Base-by-base conservation (phyloP, 1,140 invertebrate genomes). In the Planococcus citri region DNA sequence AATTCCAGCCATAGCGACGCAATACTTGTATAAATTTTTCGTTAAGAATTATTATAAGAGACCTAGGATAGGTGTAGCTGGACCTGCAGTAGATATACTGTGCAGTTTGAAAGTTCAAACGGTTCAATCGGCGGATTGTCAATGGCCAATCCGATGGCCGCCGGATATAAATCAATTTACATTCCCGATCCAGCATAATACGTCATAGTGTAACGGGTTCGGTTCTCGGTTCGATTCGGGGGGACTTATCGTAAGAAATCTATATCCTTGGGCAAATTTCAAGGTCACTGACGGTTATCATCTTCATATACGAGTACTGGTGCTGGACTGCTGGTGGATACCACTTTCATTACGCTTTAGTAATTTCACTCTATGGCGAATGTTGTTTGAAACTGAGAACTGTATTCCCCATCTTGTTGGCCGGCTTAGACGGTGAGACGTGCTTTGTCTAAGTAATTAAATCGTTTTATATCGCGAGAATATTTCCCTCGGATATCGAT, bases 371-470 rank as follows among this genome's bases (percentile, higher is more conserved):
- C 29, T 33, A 33, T n/a, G n/a, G 41, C 41, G 41, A 51, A 51
- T 51, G 41, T 51, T 51, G 41, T 51, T 51, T 51, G 41, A 51
- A 51, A 51, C 41, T 51, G n/a, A 51, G 41, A 51, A 51, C n/a
- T 33, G 12, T 33, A 12, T n/a, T n/a, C n/a, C n/a, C 41, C 6
- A 51, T 51, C 41, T 51, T 20, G 41, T 51, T 51, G 4, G 2
- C 41, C n/a, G 6, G 4, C 41, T 9, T 51, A 2, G 12, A n/a
- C n/a, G n/a, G n/a, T n/a, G n/a, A n/a, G 41, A 51, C 41, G 41
- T 51, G 41, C 41, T 51, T 51, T 51, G 41, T 51, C 17, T 51
- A 14, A 3, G 41, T 20, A 51, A 51, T 51, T 51, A 51, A 51
- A 51, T 9, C 29, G 29, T 33, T 33, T 33, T 3, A n/a, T 51